A percentile compares a stretch with the other conserved stretches of the same genome.
Evolutionary conservation across 1,140 invertebrate genomes (phyloP).

Genomic region (Hydropsyche tenuis): DNA sequence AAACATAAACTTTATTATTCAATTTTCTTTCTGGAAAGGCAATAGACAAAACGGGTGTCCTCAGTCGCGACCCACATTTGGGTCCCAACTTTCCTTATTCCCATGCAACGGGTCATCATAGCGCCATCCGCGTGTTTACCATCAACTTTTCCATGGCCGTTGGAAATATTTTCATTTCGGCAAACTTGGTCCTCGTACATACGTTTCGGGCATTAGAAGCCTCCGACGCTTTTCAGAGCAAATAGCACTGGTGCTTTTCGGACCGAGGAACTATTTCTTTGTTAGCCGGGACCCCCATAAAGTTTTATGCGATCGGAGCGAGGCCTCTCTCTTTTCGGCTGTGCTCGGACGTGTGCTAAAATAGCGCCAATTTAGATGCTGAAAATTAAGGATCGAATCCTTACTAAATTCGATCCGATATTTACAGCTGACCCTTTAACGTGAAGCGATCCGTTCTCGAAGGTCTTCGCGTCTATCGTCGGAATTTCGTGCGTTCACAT

Average conservation of each 20-base stretch:
- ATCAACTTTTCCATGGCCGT: neutral
- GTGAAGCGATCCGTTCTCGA: too few species aligned
- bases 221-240: neutral
- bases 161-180: constrained; percentile 18
- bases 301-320: constrained; percentile 18
- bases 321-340: neutral
- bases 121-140: neutral
- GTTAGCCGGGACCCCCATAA: constrained; percentile 9
- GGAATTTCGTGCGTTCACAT: too few species aligned
- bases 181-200: neutral
- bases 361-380: constrained; percentile 14
- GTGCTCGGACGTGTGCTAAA: neutral
- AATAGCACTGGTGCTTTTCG: neutral
- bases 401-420: constrained; percentile 3
- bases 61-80: too few species aligned
- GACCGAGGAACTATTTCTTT: neutral
- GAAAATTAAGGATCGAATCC: constrained; percentile 18
- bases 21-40: too few species aligned
- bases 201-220: neutral
- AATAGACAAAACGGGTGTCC: too few species aligned
- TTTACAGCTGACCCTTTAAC: too few species aligned
- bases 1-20: too few species aligned
- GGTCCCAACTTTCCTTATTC: too few species aligned
- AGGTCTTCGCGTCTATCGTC: too few species aligned
- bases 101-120: neutral